These are phyloP conservation scores for Myotis yumanensis DNA, from an alignment of 2,113 vertebrate genomes.

Conservation along the genomic window DNA sequence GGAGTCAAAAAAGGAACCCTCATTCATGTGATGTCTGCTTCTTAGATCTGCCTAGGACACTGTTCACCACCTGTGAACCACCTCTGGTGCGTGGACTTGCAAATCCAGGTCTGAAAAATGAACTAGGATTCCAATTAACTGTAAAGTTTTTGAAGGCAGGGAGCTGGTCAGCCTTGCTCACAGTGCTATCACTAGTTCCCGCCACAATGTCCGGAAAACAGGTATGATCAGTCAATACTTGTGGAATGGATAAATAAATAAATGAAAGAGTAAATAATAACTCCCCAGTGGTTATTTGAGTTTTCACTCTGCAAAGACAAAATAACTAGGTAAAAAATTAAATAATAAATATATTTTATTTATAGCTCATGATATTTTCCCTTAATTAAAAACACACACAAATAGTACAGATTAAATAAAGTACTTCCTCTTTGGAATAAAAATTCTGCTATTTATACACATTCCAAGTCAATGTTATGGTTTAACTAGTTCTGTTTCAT, in stretches of 20 bases:
- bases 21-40: background rate
- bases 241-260: background rate
- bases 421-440: background rate
- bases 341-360: conserved; percentile 23
- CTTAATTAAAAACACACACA: conserved; percentile 6
- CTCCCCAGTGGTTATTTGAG: background rate
- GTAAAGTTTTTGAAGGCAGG: background rate
- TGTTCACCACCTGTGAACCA: background rate
- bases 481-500: conserved; percentile 48
- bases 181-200: background rate
- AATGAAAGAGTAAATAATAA: conserved; percentile 42
- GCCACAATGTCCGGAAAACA: background rate
- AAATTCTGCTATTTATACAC: background rate
- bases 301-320: conserved; percentile 28
- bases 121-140: background rate
- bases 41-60: background rate
- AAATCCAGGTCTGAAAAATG: background rate
- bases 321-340: conserved; percentile 13
- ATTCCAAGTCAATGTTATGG: background rate
- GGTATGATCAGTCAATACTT: background rate
- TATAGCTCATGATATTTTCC: background rate
- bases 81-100: background rate
- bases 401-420: conserved; percentile 3
- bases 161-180: background rate
- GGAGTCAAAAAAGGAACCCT: background rate